Percentiles rank a stretch among this genome's conserved stretches.
Evolutionary conservation across 2,888 invertebrate species (phyloP).

Genomic region (Maniola hyperantus): DNA sequence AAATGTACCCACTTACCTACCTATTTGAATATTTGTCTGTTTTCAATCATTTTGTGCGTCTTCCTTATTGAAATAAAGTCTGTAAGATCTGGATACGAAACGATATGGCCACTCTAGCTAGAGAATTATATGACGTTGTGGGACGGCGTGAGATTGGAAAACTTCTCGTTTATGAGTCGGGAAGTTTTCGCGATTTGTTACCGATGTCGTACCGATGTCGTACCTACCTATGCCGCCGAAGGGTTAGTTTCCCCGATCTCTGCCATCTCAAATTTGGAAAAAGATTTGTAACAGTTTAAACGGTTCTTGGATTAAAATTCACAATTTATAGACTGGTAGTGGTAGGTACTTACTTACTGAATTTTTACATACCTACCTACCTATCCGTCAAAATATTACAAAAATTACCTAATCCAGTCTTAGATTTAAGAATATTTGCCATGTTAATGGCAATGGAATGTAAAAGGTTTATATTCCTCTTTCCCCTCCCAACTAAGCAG

Average conservation of each 20-base stretch:
- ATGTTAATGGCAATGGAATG: too few relatives aligned
- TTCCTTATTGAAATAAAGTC: too few relatives aligned
- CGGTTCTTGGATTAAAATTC: conserved; percentile 15
- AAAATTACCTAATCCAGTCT: too few relatives aligned
- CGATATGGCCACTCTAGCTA: conserved; percentile 54
- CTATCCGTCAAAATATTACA: too few relatives aligned
- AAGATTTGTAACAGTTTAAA: conserved; percentile 24
- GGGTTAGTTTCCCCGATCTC: conserved; percentile 2
- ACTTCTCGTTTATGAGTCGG: conserved; percentile 49
- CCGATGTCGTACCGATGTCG: conserved; percentile 37
- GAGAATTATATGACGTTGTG: conserved; percentile 65
- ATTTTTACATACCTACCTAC: neutral
- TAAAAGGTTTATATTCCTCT: too few relatives aligned
- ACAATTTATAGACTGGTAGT: neutral
- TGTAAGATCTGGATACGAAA: conserved; percentile 35
- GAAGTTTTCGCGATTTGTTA: conserved; percentile 46
- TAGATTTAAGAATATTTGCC: too few relatives aligned
- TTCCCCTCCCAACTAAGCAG: too few relatives aligned
- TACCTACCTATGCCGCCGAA: conserved; percentile 29
- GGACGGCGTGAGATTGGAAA: conserved; percentile 50
- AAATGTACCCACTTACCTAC: too few relatives aligned
- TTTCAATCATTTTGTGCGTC: too few relatives aligned
- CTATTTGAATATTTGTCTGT: too few relatives aligned
- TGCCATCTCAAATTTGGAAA: conserved; percentile 8
- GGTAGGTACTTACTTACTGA: neutral